phyloP scores from a whole-genome alignment of 2,113 vertebrate species.

The Nannospalax galili region DNA sequence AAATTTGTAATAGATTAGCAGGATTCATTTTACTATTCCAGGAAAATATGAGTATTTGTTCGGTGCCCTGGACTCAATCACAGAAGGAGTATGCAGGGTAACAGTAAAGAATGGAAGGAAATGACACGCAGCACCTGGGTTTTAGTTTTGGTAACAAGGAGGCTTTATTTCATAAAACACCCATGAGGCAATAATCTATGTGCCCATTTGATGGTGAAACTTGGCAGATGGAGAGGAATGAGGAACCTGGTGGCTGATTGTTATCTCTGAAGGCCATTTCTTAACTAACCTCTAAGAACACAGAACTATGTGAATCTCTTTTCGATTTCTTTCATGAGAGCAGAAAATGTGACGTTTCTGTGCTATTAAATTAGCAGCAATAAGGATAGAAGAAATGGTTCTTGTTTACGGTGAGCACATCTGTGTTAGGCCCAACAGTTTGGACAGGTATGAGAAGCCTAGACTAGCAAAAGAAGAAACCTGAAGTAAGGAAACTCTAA shows the following conservation, averaged over 20 bases:
- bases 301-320: background rate
- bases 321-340: background rate
- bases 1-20: constrained; percentile 44
- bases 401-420: background rate
- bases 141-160: background rate
- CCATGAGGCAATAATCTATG: background rate
- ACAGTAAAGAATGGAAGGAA: constrained; percentile 10
- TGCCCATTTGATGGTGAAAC: background rate
- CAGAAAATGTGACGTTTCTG: background rate
- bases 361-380: background rate
- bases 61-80: background rate
- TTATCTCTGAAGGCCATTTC: background rate
- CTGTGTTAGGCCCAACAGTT: background rate
- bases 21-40: constrained; percentile 32
- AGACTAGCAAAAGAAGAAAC: no score
- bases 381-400: background rate
- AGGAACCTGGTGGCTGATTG: background rate
- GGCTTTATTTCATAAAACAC: background rate
- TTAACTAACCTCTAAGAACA: background rate
- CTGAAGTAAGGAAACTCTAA: background rate
- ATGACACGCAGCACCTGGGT: background rate
- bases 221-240: background rate
- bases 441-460: background rate
- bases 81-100: background rate
- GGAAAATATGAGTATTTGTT: constrained; percentile 20